Conservation (phyloP, 2,888 invertebrate species). For the Nephrotoma guestfalica region DNA sequence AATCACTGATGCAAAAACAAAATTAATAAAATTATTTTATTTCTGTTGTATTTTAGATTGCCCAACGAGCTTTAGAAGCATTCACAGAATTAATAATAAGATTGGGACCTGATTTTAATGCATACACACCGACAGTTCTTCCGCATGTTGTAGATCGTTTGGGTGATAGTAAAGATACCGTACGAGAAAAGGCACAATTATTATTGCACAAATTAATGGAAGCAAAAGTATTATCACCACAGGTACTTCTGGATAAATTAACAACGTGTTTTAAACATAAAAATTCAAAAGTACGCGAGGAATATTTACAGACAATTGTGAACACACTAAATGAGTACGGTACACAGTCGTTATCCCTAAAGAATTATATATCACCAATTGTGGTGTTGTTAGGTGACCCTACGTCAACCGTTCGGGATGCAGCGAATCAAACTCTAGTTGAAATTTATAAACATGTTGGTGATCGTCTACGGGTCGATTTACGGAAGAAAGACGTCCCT, state of each 20-base stretch:
- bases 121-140: conserved; percentile 68
- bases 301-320: conserved; percentile 68
- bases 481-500: conserved; percentile 65
- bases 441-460: conserved; percentile 87
- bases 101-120: conserved; percentile 75
- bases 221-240: conserved; percentile 50
- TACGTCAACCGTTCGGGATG: conserved; percentile 71
- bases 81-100: conserved; percentile 73
- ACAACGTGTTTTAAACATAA: conserved; percentile 63
- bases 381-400: conserved; percentile 78
- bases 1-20: not conserved
- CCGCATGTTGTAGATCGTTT: conserved; percentile 68
- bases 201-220: conserved; percentile 59
- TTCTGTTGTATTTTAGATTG: conserved; percentile 47
- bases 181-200: conserved; percentile 59
- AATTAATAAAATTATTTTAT: conserved; percentile 1
- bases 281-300: conserved; percentile 84
- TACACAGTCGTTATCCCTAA: conserved; percentile 64
- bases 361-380: conserved; percentile 67
- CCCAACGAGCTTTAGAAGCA: conserved; percentile 81
- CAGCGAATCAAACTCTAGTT: conserved; percentile 69
- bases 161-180: conserved; percentile 47
- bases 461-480: conserved; percentile 67
- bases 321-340: conserved; percentile 75
- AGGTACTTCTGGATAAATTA: conserved; percentile 58